Base-by-base conservation (phyloP, 2,888 invertebrate species). In the Zhengitettix transpicula region DNA sequence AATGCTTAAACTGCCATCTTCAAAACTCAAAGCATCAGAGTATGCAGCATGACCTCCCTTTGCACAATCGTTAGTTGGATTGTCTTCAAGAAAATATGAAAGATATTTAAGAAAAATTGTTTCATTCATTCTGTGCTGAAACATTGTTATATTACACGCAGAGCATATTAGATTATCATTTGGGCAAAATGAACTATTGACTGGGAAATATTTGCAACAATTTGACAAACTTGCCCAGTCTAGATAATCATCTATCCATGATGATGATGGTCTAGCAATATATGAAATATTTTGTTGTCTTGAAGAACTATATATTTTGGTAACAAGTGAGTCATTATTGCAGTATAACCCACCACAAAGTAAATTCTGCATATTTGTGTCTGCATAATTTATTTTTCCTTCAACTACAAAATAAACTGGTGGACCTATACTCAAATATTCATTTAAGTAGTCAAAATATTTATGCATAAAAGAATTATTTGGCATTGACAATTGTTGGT, bases 161-260 rank as follows among this genome's bases (percentile, higher is more conserved):
- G 66, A 60, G 69, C 83, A 83, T 7, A 40, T 41, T 16, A 15
- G 9, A 11, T 14, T 41, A n/a, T 55, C 47, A 60, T 65, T 12
- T 67, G 64, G 84, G 71, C 87, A 87, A 70, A 85, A 87, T 42
- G 76, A 78, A 58, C 75, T 74, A 66, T 80, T 79, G 0, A 69
- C 67, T 60, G 75, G 75, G 60, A 76, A 73, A 65, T 79, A 79
- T 67, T 75, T 78, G 71, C 91, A 92, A 51, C 74, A 74, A 0
- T 69, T 64, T 1, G 77, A 66, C 1, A 79, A 71, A 9, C 75
- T 70, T 1, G 85, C 74, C 96, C 97, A 98, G 74, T 93, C 93
- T 69, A 94, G 84, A 75, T 92, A 98, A 73, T 97, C 97, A 71
- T 98, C 98, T 61, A 99, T 71, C 98, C 98, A 99, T 58, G 92